Percentiles rank a stretch among this genome's conserved stretches.
Conservation (phyloP, 2,113 vertebrate species). For the Dipodomys merriami region DNA sequence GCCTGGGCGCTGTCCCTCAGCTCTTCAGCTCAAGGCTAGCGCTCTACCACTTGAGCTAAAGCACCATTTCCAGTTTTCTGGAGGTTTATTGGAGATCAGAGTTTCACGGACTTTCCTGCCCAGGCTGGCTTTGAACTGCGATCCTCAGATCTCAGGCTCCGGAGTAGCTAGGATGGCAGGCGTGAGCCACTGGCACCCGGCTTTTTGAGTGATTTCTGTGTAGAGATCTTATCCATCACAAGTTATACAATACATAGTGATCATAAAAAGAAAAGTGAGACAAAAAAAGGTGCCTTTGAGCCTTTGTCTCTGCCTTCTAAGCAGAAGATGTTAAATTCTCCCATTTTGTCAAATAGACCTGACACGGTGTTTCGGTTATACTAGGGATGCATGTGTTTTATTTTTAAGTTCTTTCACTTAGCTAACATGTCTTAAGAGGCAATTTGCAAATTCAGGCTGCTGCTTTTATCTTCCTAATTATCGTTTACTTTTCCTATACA, state of each 20-base stretch:
- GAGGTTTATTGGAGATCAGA: no score
- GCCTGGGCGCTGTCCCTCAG: no score
- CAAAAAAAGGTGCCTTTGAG: not conserved
- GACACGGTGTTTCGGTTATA: not conserved
- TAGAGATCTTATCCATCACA: not conserved
- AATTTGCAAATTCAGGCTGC: not conserved
- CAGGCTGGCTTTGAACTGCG: no score
- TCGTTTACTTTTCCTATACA: not conserved
- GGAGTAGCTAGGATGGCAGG: no score
- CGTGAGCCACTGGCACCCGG: no score
- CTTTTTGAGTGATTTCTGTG: not conserved
- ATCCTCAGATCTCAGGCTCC: no score
- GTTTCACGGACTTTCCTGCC: no score
- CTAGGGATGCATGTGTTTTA: not conserved
- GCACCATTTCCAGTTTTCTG: no score
- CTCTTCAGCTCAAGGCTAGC: no score
- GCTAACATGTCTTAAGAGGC: not conserved
- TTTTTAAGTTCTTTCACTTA: conserved; percentile 13
- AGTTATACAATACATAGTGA: not conserved
- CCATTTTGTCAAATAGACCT: no score
- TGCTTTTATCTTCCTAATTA: conserved; percentile 27
- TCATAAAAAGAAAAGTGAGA: not conserved
- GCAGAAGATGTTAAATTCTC: no score
- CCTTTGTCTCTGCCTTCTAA: not conserved
- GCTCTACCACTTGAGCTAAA: no score